Evolutionary conservation across 2,888 invertebrate species (phyloP), one percentile per base, ranked within the genome.

Genomic region (Rhingia campestris): DNA sequence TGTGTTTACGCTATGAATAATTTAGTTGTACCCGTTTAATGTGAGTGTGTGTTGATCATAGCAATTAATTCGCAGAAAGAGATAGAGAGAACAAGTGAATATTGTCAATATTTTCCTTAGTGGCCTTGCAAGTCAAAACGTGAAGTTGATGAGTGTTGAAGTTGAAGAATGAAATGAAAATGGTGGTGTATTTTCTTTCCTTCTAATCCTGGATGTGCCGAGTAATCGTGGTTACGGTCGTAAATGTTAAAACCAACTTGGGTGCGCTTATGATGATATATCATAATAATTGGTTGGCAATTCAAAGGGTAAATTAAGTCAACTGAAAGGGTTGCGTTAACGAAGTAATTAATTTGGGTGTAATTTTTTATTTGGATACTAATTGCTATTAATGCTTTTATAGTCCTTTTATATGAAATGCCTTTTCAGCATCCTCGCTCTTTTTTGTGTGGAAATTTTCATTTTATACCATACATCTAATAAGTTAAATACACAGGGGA

Each of bases 31-130:
- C 45, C 53, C 45, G 39, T 12, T 61, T 6, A 47, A 35, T 39
- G 43, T 47, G 61, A 39, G 63, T 58, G 49, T 64, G 32, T 61
- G 41, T 37, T 67, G 66, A 61, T 77, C 67, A 67, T 43, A 56
- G 47, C 32, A 67, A 72, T 66, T 63, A 61, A 61, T 61, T 53
- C 4, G 4, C 33, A 53, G 45, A 61, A n/a, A 58, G 33, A 49
- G 35, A 54, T 3, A 56, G 14, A 10, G 41, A 9, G 9, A 41
- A n/a, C 10, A 30, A 56, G 37, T 35, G 41, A 53, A 69, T 30
- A 67, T 67, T 67, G 73, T 77, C 77, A 82, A 82, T 82, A 82
- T 77, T 77, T 82, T 77, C 63, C 67, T 49, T 45, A 73, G 58
- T 73, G 41, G 39, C 39, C 22, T 39, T 30, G n/a, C n/a, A 70